Evolutionary conservation across 2,888 invertebrate genomes (phyloP).

Genomic region (Polyommatus iphigenia): DNA sequence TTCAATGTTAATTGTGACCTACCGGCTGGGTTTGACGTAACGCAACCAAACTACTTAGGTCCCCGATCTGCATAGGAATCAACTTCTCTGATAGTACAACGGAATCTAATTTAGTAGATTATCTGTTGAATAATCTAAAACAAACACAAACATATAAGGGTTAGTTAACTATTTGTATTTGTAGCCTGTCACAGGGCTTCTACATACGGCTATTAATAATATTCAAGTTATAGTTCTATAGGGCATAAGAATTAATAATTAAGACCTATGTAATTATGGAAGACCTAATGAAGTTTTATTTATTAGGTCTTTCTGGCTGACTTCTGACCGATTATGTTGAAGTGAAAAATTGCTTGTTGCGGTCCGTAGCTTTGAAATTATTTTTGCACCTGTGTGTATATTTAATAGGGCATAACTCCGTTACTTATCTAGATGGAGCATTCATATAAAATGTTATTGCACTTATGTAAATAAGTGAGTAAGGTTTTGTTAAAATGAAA

Average conservation of each 20-base stretch:
- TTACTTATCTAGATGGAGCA: neutral
- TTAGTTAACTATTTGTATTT: too few species aligned
- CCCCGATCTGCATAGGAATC: too few species aligned
- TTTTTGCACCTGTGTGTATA: constrained; percentile 3
- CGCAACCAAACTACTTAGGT: too few species aligned
- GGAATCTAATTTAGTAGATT: too few species aligned
- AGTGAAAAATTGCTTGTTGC: neutral
- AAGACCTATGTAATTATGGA: constrained; percentile 16
- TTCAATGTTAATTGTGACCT: too few species aligned
- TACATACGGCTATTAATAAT: neutral
- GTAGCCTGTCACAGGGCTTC: neutral
- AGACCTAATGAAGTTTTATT: constrained; percentile 17
- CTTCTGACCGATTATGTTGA: constrained; percentile 24
- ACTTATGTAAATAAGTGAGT: neutral
- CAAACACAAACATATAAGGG: too few species aligned
- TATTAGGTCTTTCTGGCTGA: constrained; percentile 15
- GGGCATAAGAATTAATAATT: neutral
- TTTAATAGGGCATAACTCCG: neutral
- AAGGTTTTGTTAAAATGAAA: too few species aligned
- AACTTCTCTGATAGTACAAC: too few species aligned
- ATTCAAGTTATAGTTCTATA: neutral
- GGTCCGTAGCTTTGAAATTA: neutral
- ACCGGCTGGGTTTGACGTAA: too few species aligned
- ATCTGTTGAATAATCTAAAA: too few species aligned
- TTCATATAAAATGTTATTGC: neutral